These are phyloP conservation scores for Mongoloraphidia duomilia DNA, from an alignment of 2,888 invertebrate species.

Conservation along the genomic window DNA sequence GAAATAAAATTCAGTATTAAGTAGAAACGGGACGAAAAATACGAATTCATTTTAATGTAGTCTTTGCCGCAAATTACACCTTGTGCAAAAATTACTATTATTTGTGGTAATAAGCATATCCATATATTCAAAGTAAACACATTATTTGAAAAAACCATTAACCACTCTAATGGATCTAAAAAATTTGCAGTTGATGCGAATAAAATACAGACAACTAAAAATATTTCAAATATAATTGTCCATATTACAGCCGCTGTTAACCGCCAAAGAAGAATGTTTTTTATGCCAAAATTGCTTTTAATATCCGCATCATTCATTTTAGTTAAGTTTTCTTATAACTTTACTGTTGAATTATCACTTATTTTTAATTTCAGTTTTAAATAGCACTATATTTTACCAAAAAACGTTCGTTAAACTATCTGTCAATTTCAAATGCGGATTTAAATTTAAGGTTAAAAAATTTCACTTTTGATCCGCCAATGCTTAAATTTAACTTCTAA, in stretches of 20 bases:
- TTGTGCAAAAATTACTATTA: constrained; percentile 48
- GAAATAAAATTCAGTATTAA: constrained; percentile 48
- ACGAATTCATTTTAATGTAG: constrained; percentile 44
- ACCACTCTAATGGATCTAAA: constrained; percentile 49
- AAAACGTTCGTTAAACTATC: too few species aligned
- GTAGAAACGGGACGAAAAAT: constrained; percentile 49
- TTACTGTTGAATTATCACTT: too few species aligned
- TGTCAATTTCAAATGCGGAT: too few species aligned
- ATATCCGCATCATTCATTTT: neutral
- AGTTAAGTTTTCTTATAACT: neutral
- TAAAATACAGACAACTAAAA: constrained; percentile 23
- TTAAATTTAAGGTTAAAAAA: too few species aligned
- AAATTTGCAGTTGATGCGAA: constrained; percentile 44
- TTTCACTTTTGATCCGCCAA: too few species aligned
- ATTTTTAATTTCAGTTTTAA: too few species aligned
- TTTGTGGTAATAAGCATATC: constrained; percentile 47
- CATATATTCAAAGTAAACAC: constrained; percentile 49
- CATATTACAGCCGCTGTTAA: constrained; percentile 32
- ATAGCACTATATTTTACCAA: too few species aligned
- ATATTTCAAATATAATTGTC: constrained; percentile 25
- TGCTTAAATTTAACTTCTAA: too few species aligned
- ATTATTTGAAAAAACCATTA: constrained; percentile 41
- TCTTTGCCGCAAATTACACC: constrained; percentile 58
- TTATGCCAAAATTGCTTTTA: constrained; percentile 32
- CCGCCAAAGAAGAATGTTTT: constrained; percentile 41